These are phyloP conservation scores for Dipodomys merriami DNA, from an alignment of 2,113 vertebrate genomes.

Conservation along the genomic window DNA sequence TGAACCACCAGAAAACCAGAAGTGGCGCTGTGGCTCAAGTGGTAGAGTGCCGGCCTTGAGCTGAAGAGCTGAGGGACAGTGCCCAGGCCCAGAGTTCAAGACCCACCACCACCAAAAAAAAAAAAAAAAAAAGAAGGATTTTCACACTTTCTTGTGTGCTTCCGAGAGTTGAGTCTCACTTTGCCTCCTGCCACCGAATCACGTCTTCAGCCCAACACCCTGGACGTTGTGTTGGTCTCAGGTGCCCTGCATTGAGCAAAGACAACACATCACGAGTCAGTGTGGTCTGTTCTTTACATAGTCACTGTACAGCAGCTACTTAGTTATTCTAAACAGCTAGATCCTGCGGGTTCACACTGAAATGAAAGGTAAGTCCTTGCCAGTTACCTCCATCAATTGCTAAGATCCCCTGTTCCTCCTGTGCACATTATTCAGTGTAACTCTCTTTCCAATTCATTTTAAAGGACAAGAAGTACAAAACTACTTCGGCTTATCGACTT, in stretches of 20 bases:
- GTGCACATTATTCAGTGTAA: slow-evolving; percentile 19
- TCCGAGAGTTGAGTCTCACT: no score
- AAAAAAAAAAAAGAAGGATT: not conserved
- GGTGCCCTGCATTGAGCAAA: no score
- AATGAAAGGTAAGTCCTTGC: not conserved
- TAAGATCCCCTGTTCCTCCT: not conserved
- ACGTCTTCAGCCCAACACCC: not conserved
- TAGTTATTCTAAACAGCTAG: not conserved
- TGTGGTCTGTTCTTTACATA: no score
- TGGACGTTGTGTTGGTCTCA: no score
- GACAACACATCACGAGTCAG: no score
- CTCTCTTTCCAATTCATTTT: slow-evolving; percentile 61
- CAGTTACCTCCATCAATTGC: not conserved
- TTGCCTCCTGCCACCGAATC: not conserved
- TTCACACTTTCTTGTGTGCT: not conserved
- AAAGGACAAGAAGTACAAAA: slow-evolving; percentile 92
- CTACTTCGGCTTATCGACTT: slow-evolving; percentile 94
- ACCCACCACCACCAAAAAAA: no score
- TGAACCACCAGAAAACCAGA: no score
- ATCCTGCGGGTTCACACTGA: not conserved
- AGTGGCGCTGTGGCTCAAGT: no score
- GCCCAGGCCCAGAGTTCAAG: no score
- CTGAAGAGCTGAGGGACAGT: no score
- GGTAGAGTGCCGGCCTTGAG: no score
- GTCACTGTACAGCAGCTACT: not conserved